Conservation (phyloP, 2,888 invertebrate species). For the Glyphotaelius pellucidus region DNA sequence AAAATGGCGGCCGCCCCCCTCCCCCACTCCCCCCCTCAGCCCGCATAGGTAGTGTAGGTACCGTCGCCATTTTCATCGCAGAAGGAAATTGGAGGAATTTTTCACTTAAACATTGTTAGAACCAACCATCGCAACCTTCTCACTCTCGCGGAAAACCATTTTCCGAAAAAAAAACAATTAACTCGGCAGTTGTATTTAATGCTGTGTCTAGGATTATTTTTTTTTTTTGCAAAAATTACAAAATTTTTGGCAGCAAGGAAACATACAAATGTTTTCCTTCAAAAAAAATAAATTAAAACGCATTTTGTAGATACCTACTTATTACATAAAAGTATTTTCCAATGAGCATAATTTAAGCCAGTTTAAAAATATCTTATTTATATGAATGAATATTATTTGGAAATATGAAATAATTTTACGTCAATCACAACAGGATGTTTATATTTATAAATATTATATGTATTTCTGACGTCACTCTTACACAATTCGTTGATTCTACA, state of each 20-base stretch:
- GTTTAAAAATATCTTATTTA: neutral
- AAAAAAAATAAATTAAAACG: neutral
- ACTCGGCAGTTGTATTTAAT: neutral
- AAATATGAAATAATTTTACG: neutral
- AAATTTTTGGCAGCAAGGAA: too few relatives aligned
- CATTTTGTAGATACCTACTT: neutral
- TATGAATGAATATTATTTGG: neutral
- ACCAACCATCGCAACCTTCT: neutral
- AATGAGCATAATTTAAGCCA: neutral
- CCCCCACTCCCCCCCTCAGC: slow-evolving; percentile 36
- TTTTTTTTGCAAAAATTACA: too few relatives aligned
- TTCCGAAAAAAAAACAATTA: neutral
- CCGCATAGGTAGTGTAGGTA: slow-evolving; percentile 24
- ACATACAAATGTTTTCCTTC: too few relatives aligned
- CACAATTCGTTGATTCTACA: slow-evolving; percentile 29
- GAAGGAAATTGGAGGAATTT: slow-evolving; percentile 27
- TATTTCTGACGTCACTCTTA: slow-evolving; percentile 34
- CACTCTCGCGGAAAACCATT: neutral
- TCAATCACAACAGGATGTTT: slow-evolving; percentile 41
- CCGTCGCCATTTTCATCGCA: slow-evolving; percentile 54
- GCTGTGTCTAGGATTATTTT: neutral
- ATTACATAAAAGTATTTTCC: neutral
- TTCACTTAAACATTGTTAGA: slow-evolving; percentile 11
- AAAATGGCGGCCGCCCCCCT: slow-evolving; percentile 56
- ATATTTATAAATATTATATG: neutral